Evolutionary conservation across 2,888 invertebrate genomes (phyloP), one percentile per base, ranked within the genome.

Genomic region (Tachina lurida): DNA sequence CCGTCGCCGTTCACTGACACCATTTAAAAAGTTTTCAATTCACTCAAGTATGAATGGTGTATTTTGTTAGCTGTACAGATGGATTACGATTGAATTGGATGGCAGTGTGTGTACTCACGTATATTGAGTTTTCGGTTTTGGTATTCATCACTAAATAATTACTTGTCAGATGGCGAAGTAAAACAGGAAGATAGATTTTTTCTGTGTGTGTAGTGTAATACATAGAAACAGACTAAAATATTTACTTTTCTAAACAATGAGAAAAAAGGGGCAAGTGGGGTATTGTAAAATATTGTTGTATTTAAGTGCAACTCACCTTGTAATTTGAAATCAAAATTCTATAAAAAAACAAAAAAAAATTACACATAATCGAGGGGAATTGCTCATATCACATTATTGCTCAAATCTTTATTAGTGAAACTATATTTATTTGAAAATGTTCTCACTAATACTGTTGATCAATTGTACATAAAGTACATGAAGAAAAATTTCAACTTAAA

Each of bases 261-360:
- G 15, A 31, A 4, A 15, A 39, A 19, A 49, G 49, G 45, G 63
- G 74, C 47, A 56, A 47, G 31, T 19, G 22, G 41, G 39, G 5
- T 52, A 47, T 47, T 49, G 52, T 15, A n/a, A 19, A 63, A 63
- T 63, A 9, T 75, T 19, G 43, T 49, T 71, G 75, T 75, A 49
- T 62, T 84, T 63, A 22, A 75, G n/a, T 87, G 87, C 88, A 89
- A 90, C 89, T 91, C 90, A 91, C 91, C 91, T 91, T 91, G 92
- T 92, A 92, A 92, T 91, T 92, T 91, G 90, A 92, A 90, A 89
- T 87, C 80, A 78, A 87, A 80, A 90, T 88, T 88, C 88, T 91
- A 90, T 89, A 91, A 90, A 87, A 87, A 80, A 84, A 81, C 47
- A 70, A 43, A 79, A 75, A 79, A 63, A 75, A 75, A 82, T 75